Base-by-base conservation (phyloP, 1,140 invertebrate genomes). In the Apolygus lucorum region DNA sequence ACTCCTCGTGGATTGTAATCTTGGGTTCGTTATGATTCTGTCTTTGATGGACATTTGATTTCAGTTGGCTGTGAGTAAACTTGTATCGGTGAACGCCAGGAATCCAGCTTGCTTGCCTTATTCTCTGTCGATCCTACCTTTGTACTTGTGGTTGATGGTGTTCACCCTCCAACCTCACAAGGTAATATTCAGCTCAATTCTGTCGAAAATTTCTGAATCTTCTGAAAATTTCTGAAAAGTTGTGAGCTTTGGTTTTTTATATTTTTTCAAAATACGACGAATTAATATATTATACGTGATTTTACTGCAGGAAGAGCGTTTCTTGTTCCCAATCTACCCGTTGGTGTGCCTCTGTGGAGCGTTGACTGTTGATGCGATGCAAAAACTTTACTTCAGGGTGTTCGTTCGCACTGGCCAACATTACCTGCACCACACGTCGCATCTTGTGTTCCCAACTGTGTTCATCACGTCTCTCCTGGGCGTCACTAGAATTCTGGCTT, bases 301-400 rank as follows among this genome's bases (percentile, higher is more conserved):
- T 52, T 17, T 67, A 73, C 81, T 80, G 42, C 72, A 88, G 85
- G 90, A 92, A 79, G 90, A 93, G 79, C 82, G 92, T 70, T 99
- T 99, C 81, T 80, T 99, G n/a, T 99, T 95, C 80, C 97, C 97
- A 1, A 85, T 98, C 4, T 99, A 98, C 82, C 94, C 93, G 28
- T 82, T 97, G 76, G 89, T 99, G 70, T 89, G 91, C 69, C 78
- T 99, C 2, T 86, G 86, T 73, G 93, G 91, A 0, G 93, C 95
- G 11, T 84, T 98, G 71, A 84, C 87, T 0, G 79, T 96, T 1
- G 92, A 95, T 79, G 84, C 86, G 49, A 72, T 90, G 52, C 90
- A 93, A 79, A 90, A 91, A 78, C 78, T 93, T 66, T 88, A 85
- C 70, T 90, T 87, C 75, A 84, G 87, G 24, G 74, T 90, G 0